Percentiles rank a stretch among this genome's conserved stretches.
Evolutionary conservation across 2,113 vertebrate species (phyloP).

Genomic region (Guaruba guarouba): DNA sequence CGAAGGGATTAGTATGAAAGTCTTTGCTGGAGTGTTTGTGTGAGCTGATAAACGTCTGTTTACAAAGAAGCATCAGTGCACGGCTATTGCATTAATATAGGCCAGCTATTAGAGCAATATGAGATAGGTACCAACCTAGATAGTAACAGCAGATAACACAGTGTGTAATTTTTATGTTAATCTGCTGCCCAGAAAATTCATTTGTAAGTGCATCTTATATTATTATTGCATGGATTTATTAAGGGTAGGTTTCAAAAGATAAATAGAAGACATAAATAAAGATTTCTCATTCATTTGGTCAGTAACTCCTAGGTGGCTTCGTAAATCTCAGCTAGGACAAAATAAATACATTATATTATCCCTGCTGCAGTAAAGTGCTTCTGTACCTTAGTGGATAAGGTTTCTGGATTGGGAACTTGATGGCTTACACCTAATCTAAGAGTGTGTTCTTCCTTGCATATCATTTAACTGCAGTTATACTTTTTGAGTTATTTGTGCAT

Average conservation of each 20-base stretch:
- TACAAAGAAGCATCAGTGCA: background rate
- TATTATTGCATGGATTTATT: background rate
- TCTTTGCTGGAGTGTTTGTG: background rate
- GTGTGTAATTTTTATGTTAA: background rate
- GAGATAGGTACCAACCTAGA: background rate
- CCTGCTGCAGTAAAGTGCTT: background rate
- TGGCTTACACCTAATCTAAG: background rate
- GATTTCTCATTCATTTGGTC: background rate
- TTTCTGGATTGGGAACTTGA: background rate
- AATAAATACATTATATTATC: background rate
- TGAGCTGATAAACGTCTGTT: background rate
- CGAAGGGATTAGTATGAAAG: background rate
- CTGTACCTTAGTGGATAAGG: background rate
- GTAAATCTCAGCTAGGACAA: background rate
- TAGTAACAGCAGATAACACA: background rate
- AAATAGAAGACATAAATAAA: background rate
- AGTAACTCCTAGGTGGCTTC: background rate
- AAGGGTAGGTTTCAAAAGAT: background rate
- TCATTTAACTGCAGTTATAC: background rate
- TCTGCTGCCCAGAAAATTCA: background rate
- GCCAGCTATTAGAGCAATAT: background rate
- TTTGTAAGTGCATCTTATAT: background rate
- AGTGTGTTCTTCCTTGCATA: background rate
- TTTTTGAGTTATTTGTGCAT: background rate
- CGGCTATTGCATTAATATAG: background rate